These are phyloP conservation scores for Ailuropoda melanoleuca DNA, from an alignment of 2,113 vertebrate genomes.

Conservation along the genomic window DNA sequence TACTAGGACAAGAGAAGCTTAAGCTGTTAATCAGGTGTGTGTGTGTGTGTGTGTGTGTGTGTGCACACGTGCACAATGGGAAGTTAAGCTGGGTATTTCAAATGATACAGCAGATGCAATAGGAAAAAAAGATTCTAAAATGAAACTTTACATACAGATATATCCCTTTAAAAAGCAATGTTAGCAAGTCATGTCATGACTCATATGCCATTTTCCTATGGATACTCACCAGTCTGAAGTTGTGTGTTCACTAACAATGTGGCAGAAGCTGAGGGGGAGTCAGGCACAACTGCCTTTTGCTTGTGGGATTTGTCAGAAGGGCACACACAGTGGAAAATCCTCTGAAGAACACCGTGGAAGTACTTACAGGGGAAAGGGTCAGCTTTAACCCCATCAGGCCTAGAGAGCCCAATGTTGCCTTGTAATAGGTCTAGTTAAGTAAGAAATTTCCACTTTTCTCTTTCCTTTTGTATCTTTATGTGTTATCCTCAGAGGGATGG, in stretches of 20 bases:
- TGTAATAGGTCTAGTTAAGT: background rate
- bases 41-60: background rate
- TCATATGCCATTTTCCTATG: background rate
- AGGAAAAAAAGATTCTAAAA: background rate
- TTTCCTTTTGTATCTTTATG: background rate
- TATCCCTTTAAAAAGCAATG: background rate
- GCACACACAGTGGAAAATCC: background rate
- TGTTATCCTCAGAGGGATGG: background rate
- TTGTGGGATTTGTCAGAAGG: background rate
- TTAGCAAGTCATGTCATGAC: background rate
- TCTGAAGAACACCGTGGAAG: background rate
- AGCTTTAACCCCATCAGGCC: background rate
- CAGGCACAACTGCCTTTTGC: background rate
- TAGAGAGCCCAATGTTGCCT: background rate
- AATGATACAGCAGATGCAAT: background rate
- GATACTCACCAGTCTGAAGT: background rate
- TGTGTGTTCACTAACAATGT: background rate
- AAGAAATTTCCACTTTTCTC: background rate
- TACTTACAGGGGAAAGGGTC: background rate
- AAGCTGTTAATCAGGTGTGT: background rate
- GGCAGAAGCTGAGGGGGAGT: background rate
- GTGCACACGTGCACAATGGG: accelerated
- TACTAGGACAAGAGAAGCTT: background rate
- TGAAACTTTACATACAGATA: background rate
- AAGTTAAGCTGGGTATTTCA: background rate